Conservation (phyloP, 30 jellyfish, hydroid and myxozoan species). For the Catostylus mosaicus region DNA sequence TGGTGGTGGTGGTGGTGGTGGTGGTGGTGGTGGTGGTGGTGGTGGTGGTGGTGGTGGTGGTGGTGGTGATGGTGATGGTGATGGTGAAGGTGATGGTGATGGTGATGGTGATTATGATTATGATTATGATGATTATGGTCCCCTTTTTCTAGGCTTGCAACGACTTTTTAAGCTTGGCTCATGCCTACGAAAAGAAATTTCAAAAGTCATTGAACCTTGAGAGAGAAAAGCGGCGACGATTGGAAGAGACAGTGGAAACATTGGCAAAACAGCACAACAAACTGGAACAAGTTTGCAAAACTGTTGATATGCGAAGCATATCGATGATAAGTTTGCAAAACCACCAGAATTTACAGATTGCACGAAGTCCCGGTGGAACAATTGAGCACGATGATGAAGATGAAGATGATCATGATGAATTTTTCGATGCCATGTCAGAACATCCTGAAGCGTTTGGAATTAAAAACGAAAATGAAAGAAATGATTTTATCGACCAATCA, state of each 20-base stretch:
- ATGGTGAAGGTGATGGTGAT: background rate
- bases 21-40: background rate
- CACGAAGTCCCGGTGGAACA: constrained; percentile 80
- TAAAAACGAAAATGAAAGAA: background rate
- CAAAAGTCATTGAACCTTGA: constrained; percentile 74
- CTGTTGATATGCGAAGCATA: constrained; percentile 67
- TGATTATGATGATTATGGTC: no score
- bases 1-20: background rate
- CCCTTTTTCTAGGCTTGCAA: constrained; percentile 89
- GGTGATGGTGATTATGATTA: no score
- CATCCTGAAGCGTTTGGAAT: constrained; percentile 92
- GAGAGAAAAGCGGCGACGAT: constrained; percentile 80
- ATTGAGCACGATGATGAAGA: constrained; percentile 45
- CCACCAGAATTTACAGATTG: constrained; percentile 9
- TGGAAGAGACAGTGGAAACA: constrained; percentile 99
- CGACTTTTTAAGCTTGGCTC: constrained; percentile 92
- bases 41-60: no score
- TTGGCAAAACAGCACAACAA: constrained; percentile 97
- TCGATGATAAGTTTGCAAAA: constrained; percentile 16
- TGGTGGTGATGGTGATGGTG: background rate
- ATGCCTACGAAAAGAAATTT: constrained; percentile 94
- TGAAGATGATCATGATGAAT: constrained; percentile 96
- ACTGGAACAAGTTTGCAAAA: constrained; percentile 91
- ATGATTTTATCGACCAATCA: constrained; percentile 18
- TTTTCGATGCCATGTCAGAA: constrained; percentile 97